Evolutionary conservation across 2,888 invertebrate genomes (phyloP), one percentile per base, ranked within the genome.

Genomic region (Tillus elongatus): DNA sequence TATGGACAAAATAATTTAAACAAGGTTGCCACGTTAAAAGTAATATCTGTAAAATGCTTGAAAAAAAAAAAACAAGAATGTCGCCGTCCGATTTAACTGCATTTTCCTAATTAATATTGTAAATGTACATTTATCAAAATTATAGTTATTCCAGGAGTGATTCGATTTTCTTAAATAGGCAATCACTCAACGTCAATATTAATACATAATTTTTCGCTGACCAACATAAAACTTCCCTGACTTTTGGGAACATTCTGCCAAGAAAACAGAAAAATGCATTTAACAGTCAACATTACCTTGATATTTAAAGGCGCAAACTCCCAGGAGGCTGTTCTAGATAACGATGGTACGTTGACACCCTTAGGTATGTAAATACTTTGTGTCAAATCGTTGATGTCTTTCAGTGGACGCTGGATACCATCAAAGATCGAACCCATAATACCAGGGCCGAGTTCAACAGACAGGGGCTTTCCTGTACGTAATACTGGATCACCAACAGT

Each of bases 381-480:
- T 1, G 93, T 92, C 45, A 93, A 68, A 61, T 92, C 91, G 61
- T 85, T 77, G 66, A 99, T 98, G 69, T 95, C 96, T 68, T 89
- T 92, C 57, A 99, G 68, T 0, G 98, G 98, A 60, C 98, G 86
- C 70, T 98, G 98, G 69, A 98, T 99, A 73, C 98, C 98, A 71
- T 99, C 98, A 71, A 97, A 99, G 71, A 99, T 99, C 65, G 92
- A 93, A 49, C 92, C 93, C 77, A 99, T 82, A 67, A 99, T 99
- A 60, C 97, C 97, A 34, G 98, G 98, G 4, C 98, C 98, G 39
- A 99, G 72, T 67, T 99, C 98, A 26, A 99, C 98, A 3, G 98
- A 99, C 36, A 99, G 71, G 0, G 98, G 98, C 68, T 98, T 99
- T 50, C 98, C 98, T 0, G 98, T 99, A 57, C 97, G 77, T 50